Base-by-base conservation (phyloP, 2,888 invertebrate species). In the Caenorhabditis plicata region DNA sequence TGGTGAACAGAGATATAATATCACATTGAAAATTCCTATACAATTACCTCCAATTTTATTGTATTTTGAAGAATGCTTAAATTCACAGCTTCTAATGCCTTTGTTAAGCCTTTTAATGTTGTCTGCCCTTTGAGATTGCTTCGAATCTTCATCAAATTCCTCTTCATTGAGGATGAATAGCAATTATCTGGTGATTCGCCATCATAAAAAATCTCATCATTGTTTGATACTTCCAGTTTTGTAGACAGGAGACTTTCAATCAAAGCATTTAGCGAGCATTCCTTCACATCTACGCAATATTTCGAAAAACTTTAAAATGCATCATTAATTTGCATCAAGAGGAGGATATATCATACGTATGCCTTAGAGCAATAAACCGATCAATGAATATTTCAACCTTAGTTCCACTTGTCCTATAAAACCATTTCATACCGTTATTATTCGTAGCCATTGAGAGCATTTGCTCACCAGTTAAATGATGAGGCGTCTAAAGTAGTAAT, bases 41-140 rank as follows among this genome's bases (percentile, higher is more conserved):
- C 36, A 11, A 40, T 15, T 48, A 57, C 57, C 51, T 67, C 56
- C n/a, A 67, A 43, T 42, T 68, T 64, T 7, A 42, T 41, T 8
- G 56, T 45, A 22, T 53, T 52, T 44, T 68, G 57, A 20, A 45
- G 35, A 5, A 68, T 20, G 3, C 50, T 39, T 33, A 62, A 42
- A 29, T 62, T 62, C 11, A 62, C 56, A 0, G 52, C 17, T 23
- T 57, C 55, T 3, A 68, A 27, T 13, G 29, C 29, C 13, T 13
- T 23, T 17, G 36, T 35, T 22, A 4, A 4, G 47, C 58, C 53
- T 39, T 61, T 61, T 5, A 51, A 8, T 23, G 27, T 51, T 4
- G 23, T 32, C 2, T 42, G 15, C 4, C 31, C 19, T 20, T 39
- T 48, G 5, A 54, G 39, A 17, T 45, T 54, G 2, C 19, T 1